Evolutionary conservation across 2,888 invertebrate species (phyloP).

Genomic region (Ennomos quercinarius): DNA sequence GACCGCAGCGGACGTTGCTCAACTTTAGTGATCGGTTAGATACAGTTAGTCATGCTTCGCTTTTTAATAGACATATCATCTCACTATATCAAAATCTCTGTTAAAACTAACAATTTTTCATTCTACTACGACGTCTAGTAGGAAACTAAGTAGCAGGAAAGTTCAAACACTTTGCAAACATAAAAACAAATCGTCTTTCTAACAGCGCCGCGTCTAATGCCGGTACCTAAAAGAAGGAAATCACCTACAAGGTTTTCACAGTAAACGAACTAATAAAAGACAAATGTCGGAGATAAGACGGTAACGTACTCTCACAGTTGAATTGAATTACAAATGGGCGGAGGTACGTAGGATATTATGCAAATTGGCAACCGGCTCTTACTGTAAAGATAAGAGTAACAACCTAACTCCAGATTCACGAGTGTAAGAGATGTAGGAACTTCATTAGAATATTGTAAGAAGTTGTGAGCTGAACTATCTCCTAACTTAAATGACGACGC

Average conservation of each 20-base stretch:
- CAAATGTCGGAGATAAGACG: slow-evolving; percentile 37
- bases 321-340: slow-evolving; percentile 65
- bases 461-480: not conserved
- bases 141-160: no score
- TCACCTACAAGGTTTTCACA: slow-evolving; percentile 22
- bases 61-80: no score
- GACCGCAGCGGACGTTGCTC: no score
- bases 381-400: slow-evolving; percentile 46
- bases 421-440: slow-evolving; percentile 26
- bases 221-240: slow-evolving; percentile 8
- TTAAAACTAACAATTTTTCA: no score
- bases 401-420: slow-evolving; percentile 39
- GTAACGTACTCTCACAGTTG: slow-evolving; percentile 49
- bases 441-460: slow-evolving; percentile 27
- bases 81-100: no score
- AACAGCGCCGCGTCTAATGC: no score
- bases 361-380: slow-evolving; percentile 55
- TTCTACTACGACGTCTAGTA: no score
- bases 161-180: no score
- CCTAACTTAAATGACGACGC: no score
- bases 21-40: no score
- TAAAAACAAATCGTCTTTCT: no score
- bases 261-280: slow-evolving; percentile 49
- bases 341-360: slow-evolving; percentile 63
- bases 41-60: no score